Base-by-base conservation (phyloP, 2,888 invertebrate species). In the Gryllus longicercus region DNA sequence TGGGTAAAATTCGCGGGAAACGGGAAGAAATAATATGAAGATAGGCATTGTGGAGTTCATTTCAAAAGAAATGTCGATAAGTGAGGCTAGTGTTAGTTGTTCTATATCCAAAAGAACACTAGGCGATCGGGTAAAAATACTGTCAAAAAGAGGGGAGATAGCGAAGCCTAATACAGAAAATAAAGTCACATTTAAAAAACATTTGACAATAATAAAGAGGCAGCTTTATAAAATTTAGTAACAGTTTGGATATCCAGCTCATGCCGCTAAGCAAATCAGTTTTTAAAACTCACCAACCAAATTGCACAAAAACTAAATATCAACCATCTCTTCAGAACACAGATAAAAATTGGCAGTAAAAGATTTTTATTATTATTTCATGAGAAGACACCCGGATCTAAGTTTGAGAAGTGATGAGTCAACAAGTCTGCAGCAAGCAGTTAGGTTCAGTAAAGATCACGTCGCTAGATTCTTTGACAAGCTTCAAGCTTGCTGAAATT, bases 241-340 rank as follows among this genome's bases (percentile, higher is more conserved):
- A 63, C 4, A 63, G 14, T 18, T 63, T 63, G 63, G 63, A 63
- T 63, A 4, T 0, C n/a, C 63, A 63, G 16, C 51, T 79, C 8
- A 81, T 81, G 81, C 80, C 80, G 21, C 79, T 83, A 51, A 76
- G 21, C 50, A 79, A 38, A 38, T 79, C 81, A 74, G 81, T 82
- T 81, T 51, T 23, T 78, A 51, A 82, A 79, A 77, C 78, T 80
- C 23, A 80, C 81, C 38, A 80, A 80, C 75, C 76, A 81, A 76
- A 77, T 83, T 18, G 80, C 75, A 23, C 76, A 79, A 79, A 79
- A 79, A 51, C 79, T 82, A 74, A 80, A 77, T 25, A 23, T 81
- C 76, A 50, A 23, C 18, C 78, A 81, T 63, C 21, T 63, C 50
- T 79, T 80, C 79, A 80, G 21, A 1, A 76, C 78, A 80, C 78